Evolutionary conservation across 2,797 vertebrate species (phyloP), one percentile per base, ranked within the genome.

Genomic region (Emydoidea blandingii): DNA sequence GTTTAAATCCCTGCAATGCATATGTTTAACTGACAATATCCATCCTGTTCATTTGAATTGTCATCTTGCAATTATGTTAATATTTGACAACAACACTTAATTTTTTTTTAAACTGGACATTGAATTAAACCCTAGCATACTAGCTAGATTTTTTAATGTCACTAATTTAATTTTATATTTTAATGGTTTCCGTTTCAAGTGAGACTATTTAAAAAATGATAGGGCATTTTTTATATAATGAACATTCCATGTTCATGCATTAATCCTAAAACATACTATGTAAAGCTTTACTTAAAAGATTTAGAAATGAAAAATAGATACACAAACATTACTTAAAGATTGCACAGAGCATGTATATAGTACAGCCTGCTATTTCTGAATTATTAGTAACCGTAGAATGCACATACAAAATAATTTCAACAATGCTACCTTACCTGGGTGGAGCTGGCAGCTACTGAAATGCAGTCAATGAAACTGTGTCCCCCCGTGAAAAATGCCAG

Each of bases 391-490:
- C 5, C 95, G 96, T 86, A 72, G 97, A 97, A 96, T 95, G 95
- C 87, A 96, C 83, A 98, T 87, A 97, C 86, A 95, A 79, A 95
- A 91, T 90, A 68, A 97, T 96, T 96, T 91, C 93, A 98, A 98
- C 97, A 97, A 97, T 97, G 97, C 94, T 93, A 94, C 57, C 94
- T 98, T 99, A 99, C 99, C 99, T 99, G 99, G 98, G 98, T 97
- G 97, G 98, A 98, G 97, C 98, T 98, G 91, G 98, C 98, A 95
- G 98, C 98, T 5, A 99, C 99, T 57, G 98, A 99, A 97, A 99
- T 99, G 98, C 99, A 99, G 98, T 99, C 99, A 94, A 99, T 99
- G 98, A 99, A 99, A 97, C 99, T 99, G 92, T 99, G 99, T 97
- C 99, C 99, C 96, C 98, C 99, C 93, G 99, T 99, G 98, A 99